These are phyloP conservation scores for Drosophila eohydei DNA, from an alignment of 2,888 invertebrate species.

Conservation along the genomic window DNA sequence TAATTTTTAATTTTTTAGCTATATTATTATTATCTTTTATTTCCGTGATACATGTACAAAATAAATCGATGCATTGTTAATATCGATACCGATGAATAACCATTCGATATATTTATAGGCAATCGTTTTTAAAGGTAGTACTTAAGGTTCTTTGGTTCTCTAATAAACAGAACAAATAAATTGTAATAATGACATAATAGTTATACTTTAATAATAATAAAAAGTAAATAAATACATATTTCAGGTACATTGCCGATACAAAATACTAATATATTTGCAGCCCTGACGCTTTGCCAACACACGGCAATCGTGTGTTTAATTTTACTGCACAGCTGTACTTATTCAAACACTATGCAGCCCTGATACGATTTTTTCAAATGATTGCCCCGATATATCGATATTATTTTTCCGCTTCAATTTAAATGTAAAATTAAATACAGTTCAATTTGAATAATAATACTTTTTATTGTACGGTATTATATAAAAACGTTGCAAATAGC, in stretches of 20 bases:
- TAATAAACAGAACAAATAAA: too few relatives aligned
- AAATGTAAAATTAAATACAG: not conserved
- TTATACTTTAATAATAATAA: not conserved
- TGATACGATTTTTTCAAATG: not conserved
- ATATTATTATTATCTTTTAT: slow-evolving; percentile 38
- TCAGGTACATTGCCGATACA: not conserved
- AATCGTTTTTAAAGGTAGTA: not conserved
- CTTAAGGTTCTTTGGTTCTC: not conserved
- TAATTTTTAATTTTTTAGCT: slow-evolving; percentile 8
- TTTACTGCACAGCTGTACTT: slow-evolving; percentile 4
- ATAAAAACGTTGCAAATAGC: not conserved
- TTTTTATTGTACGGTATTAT: not conserved
- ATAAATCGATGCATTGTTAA: slow-evolving; percentile 16
- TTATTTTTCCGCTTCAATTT: not conserved
- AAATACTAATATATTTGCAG: not conserved
- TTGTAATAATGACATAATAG: too few relatives aligned
- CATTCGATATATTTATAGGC: slow-evolving; percentile 6
- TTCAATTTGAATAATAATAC: not conserved
- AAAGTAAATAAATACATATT: not conserved
- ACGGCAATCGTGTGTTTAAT: not conserved
- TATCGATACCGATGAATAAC: slow-evolving; percentile 28
- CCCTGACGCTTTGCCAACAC: not conserved
- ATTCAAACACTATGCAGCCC: not conserved
- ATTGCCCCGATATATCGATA: not conserved
- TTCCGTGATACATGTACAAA: slow-evolving; percentile 18